Base-by-base conservation (phyloP, 2,888 invertebrate species). In the Hydrotaea diabolus region DNA sequence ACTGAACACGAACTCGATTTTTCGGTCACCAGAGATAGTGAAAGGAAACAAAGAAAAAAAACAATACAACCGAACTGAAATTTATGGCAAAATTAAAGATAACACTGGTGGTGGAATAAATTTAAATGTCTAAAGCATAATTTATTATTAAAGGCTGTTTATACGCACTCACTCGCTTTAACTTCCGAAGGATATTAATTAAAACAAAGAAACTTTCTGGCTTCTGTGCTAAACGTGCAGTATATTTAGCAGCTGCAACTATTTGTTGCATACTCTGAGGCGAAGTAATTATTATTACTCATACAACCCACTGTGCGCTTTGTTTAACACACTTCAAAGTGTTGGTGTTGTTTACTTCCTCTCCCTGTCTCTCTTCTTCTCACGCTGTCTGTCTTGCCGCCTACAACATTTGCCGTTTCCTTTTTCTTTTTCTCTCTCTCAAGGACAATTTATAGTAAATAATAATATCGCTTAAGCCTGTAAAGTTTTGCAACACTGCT, bases 21-120 rank as follows among this genome's bases (percentile, higher is more conserved):
- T 43, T 43, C 15, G 43, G n/a, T n/a, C 1, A 39, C 39, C 1
- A 39, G 11, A 3, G 39, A 39, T 43, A 43, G 43, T 43, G 13
- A 49, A 49, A 8, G 1, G 21, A 57, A 57, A 57, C 57, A 13
- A 55, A 31, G 39, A 57, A 57, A 11, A 55, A 57, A 57, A 21
- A 11, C 19, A 21, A 9, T 9, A 57, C 3, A 36, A 36, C 36
- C n/a, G n/a, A n/a, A 31, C 39, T 1, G 39, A 59, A 26, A 59
- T 26, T 26, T 59, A 59, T 26, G 59, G 23, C 23, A 59, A 59
- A 59, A 59, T 23, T 26, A 23, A 59, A 59, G 59, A 59, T 59
- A 26, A 23, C 59, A 13, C 1, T 4, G 49, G 23, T 26, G 23
- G 15, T 2, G 13, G 59, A 59, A 57, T 21, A 57, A 15, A 59